Base-by-base conservation (phyloP, 2,888 invertebrate species). In the Hydropsyche betteni region DNA sequence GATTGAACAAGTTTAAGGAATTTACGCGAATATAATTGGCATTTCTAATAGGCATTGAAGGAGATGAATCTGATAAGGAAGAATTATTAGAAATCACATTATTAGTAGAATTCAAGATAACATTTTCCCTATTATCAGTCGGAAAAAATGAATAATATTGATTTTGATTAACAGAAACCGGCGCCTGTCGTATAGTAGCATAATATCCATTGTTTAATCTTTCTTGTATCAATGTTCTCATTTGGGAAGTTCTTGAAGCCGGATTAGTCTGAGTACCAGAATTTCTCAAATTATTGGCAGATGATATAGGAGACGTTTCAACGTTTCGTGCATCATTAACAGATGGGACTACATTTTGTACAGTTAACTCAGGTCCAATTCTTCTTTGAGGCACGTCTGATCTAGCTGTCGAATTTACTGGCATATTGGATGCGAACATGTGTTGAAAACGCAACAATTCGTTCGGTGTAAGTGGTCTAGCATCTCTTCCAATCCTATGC, bases 401-500 rank as follows among this genome's bases (percentile, higher is more conserved):
- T 16, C 73, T 38, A 8, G 12, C 5, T 6, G 38, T 6, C 2
- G 16, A 10, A 73, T 73, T 73, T 44, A 50, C 12, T 50, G 76
- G 44, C 74, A 79, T 76, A 75, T 79, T 77, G 7, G 79, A 79
- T 34, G 80, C 74, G 2, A 84, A 80, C 78, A 85, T 79, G 68
- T 79, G 83, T 72, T 83, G 83, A 75, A 82, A 85, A 52, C 87
- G 84, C 10, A 88, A 85, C 75, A 90, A 84, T 80, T 90, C 90
- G 52, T 84, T 83, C 0, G 88, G 84, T 34, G 87, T 83, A 5
- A 90, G 80, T 2, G 89, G 88, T 64, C 90, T 81, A 0, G 89
- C 89, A 80, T 90, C 90, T 16, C 89, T 84, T 4, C 88, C 89
- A 33, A 90, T 86, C 75, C 88, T 83, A 77, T 90, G 89, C 7